A percentile compares a stretch with the other conserved stretches of the same genome.
Evolutionary conservation across 2,888 invertebrate genomes (phyloP).

Genomic region (Rhorus exstirpatorius): DNA sequence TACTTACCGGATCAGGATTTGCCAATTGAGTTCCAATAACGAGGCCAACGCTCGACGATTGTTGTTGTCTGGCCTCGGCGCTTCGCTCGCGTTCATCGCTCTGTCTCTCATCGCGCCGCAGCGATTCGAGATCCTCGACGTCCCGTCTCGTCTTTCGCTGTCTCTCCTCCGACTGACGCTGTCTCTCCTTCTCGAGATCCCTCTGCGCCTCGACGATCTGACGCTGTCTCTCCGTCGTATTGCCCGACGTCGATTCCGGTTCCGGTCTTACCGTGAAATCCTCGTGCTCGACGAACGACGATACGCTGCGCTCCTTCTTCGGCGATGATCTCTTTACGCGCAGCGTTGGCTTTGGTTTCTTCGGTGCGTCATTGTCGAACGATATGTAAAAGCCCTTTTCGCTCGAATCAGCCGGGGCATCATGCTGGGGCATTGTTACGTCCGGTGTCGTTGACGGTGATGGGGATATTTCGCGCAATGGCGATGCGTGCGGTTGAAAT

Average conservation of each 20-base stretch:
- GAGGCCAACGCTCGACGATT: slow-evolving; percentile 86
- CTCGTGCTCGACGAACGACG: slow-evolving; percentile 82
- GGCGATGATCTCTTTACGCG: slow-evolving; percentile 92
- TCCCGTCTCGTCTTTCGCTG: slow-evolving; percentile 82
- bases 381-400: slow-evolving; percentile 97
- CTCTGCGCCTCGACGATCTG: slow-evolving; percentile 86
- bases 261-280: slow-evolving; percentile 80
- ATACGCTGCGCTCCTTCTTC: slow-evolving; percentile 88
- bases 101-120: slow-evolving; percentile 83
- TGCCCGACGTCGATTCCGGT: slow-evolving; percentile 79
- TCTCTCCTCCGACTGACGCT: slow-evolving; percentile 83
- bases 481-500: slow-evolving; percentile 88
- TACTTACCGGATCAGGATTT: slow-evolving; percentile 90
- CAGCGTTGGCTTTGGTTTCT: slow-evolving; percentile 95
- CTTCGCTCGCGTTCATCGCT: slow-evolving; percentile 78
- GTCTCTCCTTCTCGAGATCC: slow-evolving; percentile 83
- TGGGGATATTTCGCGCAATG: slow-evolving; percentile 83
- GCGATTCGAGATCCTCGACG: slow-evolving; percentile 84
- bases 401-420: slow-evolving; percentile 84
- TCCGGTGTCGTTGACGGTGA: slow-evolving; percentile 85
- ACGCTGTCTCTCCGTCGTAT: slow-evolving; percentile 83
- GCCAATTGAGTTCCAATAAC: slow-evolving; percentile 90
- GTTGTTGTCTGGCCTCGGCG: slow-evolving; percentile 78
- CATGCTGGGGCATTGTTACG: slow-evolving; percentile 85
- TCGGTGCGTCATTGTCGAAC: slow-evolving; percentile 95